These are phyloP conservation scores for Palloptera scutellata DNA, from an alignment of 2,888 invertebrate genomes.

Conservation along the genomic window DNA sequence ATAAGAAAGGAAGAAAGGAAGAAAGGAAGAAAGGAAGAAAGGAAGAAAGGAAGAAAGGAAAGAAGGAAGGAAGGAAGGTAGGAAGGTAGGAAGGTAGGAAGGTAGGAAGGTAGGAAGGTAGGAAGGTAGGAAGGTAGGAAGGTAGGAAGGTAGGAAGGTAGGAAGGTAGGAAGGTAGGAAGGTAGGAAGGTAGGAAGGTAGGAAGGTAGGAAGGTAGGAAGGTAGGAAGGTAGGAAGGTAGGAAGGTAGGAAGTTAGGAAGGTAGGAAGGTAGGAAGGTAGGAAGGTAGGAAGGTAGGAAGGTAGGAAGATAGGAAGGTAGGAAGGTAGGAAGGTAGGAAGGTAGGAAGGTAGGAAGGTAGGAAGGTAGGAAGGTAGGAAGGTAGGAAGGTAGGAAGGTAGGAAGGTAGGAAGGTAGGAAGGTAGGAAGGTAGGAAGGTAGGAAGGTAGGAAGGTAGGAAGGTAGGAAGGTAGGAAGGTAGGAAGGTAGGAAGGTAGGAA, in stretches of 20 bases:
- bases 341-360: background rate
- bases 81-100: background rate
- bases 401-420: background rate
- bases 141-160: too few species aligned
- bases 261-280: background rate
- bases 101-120: too few species aligned
- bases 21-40: background rate
- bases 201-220: background rate
- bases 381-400: background rate
- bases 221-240: background rate
- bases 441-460: slow-evolving; percentile 26
- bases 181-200: too few species aligned
- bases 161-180: background rate
- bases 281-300: background rate
- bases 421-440: background rate
- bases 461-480: background rate
- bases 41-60: background rate
- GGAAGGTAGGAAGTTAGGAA: background rate
- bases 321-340: background rate
- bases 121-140: too few species aligned
- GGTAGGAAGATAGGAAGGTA: background rate
- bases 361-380: background rate
- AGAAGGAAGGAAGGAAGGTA: background rate
- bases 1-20: background rate
- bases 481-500: slow-evolving; percentile 12